Evolutionary conservation across 1,140 invertebrate genomes (phyloP), one percentile per base, ranked within the genome.

Genomic region (Lucilia sericata): DNA sequence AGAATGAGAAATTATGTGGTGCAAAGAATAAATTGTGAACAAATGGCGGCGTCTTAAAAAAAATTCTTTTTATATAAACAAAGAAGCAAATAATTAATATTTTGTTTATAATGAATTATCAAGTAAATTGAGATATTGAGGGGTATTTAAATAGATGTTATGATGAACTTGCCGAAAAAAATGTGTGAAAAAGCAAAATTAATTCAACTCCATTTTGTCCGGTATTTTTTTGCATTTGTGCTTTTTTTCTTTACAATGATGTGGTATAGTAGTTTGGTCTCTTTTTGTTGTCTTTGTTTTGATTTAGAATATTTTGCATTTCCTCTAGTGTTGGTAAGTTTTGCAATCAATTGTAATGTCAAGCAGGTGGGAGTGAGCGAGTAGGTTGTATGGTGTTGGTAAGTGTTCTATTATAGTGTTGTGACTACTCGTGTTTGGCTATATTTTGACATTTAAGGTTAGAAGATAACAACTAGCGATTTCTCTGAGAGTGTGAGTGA

Each of bases 161-260:
- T 70, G n/a, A 25, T 17, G 14, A 60, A 60, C 14, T 60, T 60
- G 55, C n/a, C 2, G 14, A 60, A 60, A 42, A 36, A 42, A 60
- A 60, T 17, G 13, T 30, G 25, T 30, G 14, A 60, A 60, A 60
- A 60, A 42, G 42, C 42, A 42, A 30, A 49, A 12, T 49, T 49
- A 14, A 9, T 49, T 9, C 49, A 49, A 78, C 88, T 85, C 88
- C 87, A 89, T 88, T 89, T 89, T 89, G 86, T 89, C 87, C 88
- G 88, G 88, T 89, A 87, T 88, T 89, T 82, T n/a, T 65, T 60
- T 7, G 7, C 7, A 8, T 42, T 89, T 89, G 85, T 85, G 88
- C 87, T 89, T 60, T 21, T 9, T 25, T 70, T 70, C 19, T 70
- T 70, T n/a, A 17, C n/a, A n/a, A n/a, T 30, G 25, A n/a, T 30